Evolutionary conservation across 2,113 vertebrate genomes (phyloP).

Genomic region (Microcebus ravelobensis): DNA sequence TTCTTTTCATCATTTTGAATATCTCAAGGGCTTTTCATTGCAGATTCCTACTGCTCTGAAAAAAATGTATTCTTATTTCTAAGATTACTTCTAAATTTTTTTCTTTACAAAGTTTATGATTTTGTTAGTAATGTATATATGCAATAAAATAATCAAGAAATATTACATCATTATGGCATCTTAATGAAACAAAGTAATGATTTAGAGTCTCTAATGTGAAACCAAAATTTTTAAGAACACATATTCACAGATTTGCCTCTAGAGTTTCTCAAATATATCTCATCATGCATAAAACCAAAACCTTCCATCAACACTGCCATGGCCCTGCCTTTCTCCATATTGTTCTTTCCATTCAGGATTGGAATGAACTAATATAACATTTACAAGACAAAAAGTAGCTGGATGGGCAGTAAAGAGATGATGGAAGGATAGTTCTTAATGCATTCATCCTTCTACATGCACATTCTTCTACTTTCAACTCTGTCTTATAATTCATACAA

Average conservation of each 20-base stretch:
- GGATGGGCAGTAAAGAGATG: neutral
- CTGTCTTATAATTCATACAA: neutral
- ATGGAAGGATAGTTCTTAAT: neutral
- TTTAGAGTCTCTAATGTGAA: neutral
- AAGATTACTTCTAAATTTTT: neutral
- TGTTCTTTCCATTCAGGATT: neutral
- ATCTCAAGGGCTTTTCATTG: constrained; percentile 30
- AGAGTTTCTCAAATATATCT: neutral
- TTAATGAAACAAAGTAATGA: neutral
- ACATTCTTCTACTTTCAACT: neutral
- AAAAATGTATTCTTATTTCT: neutral
- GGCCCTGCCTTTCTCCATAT: neutral
- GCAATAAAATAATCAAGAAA: constrained; percentile 31
- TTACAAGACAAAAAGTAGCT: neutral
- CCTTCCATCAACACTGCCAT: neutral
- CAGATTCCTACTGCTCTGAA: neutral
- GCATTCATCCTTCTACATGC: neutral
- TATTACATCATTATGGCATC: neutral
- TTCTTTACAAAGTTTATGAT: neutral
- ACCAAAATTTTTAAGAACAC: neutral
- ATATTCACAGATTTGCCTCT: neutral
- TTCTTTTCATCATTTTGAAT: constrained; percentile 21
- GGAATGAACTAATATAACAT: neutral
- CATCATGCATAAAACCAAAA: constrained; percentile 1
- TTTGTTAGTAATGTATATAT: constrained; percentile 15